Conservation (phyloP, 2,888 invertebrate species). For the Philopedon plagiatum region DNA sequence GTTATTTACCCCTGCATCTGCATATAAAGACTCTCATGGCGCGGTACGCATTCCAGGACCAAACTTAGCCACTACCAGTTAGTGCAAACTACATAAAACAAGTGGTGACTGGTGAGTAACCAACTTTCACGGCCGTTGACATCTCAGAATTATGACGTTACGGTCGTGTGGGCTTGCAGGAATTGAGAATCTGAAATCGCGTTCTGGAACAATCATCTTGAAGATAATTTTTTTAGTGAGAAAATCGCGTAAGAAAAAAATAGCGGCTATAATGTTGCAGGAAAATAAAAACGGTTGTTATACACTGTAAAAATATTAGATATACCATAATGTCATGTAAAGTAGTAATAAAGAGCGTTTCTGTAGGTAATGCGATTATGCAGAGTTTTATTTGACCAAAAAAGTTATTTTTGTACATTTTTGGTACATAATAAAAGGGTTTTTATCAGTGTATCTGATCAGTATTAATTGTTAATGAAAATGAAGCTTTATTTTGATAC, state of each 20-base stretch:
- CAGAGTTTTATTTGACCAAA: too few species aligned
- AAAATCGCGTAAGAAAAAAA: not conserved
- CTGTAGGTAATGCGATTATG: too few species aligned
- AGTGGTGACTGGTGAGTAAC: constrained; percentile 30
- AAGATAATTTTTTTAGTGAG: constrained; percentile 7
- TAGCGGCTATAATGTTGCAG: not conserved
- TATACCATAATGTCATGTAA: too few species aligned
- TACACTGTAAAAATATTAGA: not conserved
- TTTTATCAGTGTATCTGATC: too few species aligned
- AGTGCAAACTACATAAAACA: constrained; percentile 18
- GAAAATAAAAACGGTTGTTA: not conserved
- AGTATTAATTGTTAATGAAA: too few species aligned
- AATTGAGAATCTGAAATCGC: constrained; percentile 1
- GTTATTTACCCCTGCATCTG: not conserved
- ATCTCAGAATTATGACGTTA: constrained; percentile 6
- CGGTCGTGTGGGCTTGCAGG: constrained; percentile 15
- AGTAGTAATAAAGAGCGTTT: too few species aligned
- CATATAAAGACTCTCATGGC: not conserved
- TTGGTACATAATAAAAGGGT: too few species aligned
- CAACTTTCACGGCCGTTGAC: constrained; percentile 22
- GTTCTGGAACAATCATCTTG: constrained; percentile 13
- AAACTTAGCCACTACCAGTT: constrained; percentile 8
- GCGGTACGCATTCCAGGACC: constrained; percentile 3
- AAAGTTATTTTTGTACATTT: too few species aligned
- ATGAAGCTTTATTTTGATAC: too few species aligned